phyloP scores from a whole-genome alignment of 92 coral and sea anemone species.

The Hydrozoanthus gracilis region DNA sequence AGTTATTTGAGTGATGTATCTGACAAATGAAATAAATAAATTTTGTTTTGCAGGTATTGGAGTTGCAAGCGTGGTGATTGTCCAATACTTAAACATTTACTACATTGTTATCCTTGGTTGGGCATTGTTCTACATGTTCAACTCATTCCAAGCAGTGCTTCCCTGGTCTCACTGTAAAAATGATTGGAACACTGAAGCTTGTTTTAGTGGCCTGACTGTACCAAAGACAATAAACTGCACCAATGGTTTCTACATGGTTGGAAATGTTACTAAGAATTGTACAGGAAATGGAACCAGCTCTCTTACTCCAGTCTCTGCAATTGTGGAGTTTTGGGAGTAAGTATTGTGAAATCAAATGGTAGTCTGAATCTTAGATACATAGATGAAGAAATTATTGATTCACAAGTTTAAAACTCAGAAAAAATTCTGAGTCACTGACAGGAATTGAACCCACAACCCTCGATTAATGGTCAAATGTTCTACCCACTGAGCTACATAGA shows the following conservation, averaged over 20 bases:
- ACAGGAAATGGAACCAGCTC: constrained; percentile 27
- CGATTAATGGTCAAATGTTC: too few relatives aligned
- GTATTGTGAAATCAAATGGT: not conserved
- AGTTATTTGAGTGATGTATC: too few relatives aligned
- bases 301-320: constrained; percentile 62
- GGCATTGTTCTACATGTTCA: constrained; percentile 88
- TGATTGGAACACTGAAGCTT: constrained; percentile 77
- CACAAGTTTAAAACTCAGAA: too few relatives aligned
- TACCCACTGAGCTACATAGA: too few relatives aligned
- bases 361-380: too few relatives aligned
- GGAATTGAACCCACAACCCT: too few relatives aligned
- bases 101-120: constrained; percentile 85
- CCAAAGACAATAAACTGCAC: constrained; percentile 26
- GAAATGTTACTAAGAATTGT: constrained; percentile 42
- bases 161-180: constrained; percentile 89
- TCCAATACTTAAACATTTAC: constrained; percentile 80
- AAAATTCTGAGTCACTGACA: too few relatives aligned
- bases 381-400: not conserved
- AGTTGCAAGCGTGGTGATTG: constrained; percentile 82
- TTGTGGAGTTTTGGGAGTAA: constrained; percentile 91
- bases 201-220: constrained; percentile 52
- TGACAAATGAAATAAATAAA: too few relatives aligned
- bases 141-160: constrained; percentile 72
- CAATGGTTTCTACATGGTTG: constrained; percentile 51
- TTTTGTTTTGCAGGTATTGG: constrained; percentile 72